Evolutionary conservation across 2,888 invertebrate species (phyloP), one percentile per base, ranked within the genome.

Genomic region (Onchidella celtica): DNA sequence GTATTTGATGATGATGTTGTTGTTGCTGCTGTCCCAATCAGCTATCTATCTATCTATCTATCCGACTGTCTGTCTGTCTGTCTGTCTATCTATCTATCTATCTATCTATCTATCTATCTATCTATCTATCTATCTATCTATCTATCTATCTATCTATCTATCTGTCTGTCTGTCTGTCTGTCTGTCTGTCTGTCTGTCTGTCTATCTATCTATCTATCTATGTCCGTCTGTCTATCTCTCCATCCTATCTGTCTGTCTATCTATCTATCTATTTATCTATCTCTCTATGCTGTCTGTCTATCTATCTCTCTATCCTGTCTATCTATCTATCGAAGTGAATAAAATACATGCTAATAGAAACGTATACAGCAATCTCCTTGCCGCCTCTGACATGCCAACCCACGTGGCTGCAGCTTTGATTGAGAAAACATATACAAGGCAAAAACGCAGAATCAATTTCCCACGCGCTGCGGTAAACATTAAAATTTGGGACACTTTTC

Each of bases 241-340:
- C 17, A 17, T 47, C 47, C 47, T 66, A 17, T 66, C 66, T 68
- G 34, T 68, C 36, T 68, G 34, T 68, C 27, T 65, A 24, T 65
- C 27, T 65, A 24, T 65, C 29, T 65, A 24, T 65, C 29, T 65
- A 24, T 24, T 17, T 65, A 2, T 65, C 29, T 65, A 24, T 65
- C 47, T 47, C 47, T 47, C 47, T n/a, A n/a, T n/a, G n/a, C n/a
- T n/a, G n/a, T n/a, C n/a, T n/a, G n/a, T n/a, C n/a, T n/a, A n/a
- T 47, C 47, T 47, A 6, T 47, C 47, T 47, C 47, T 47, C 47
- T 47, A 17, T 70, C 69, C 70, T 78, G 70, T 70, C 78, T n/a
- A n/a, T n/a, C n/a, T n/a, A 27, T 85, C 85, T 4, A 83, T 82
- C 69, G 84, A 84, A 24, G 84, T 84, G n/a, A 76, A 66, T 63